A percentile compares a stretch with the other conserved stretches of the same genome.
Conservation (phyloP, 1,140 invertebrate species). For the Cecropterus lyciades region DNA sequence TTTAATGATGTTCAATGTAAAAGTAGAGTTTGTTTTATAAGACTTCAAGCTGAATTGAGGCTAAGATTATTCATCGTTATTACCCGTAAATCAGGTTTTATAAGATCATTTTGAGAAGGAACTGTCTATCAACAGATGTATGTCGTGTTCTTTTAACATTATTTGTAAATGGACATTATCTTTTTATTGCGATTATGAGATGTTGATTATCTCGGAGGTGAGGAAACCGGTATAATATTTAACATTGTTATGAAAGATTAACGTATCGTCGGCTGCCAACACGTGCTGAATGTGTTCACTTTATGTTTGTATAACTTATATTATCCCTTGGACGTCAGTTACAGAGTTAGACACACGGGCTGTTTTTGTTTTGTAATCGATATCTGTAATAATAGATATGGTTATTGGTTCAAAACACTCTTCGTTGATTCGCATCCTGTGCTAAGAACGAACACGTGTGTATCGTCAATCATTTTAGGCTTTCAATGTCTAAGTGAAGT, state of each 20-base stretch:
- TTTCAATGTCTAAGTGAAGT: no score
- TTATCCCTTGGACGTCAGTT: slow-evolving; percentile 41
- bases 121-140: no score
- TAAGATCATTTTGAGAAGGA: no score
- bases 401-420: slow-evolving; percentile 14
- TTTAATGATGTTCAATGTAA: no score
- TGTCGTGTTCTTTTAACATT: neutral
- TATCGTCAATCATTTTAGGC: neutral
- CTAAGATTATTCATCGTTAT: no score
- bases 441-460: slow-evolving; percentile 2
- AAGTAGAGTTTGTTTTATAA: no score
- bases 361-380: slow-evolving; percentile 22
- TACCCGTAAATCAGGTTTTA: no score
- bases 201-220: slow-evolving; percentile 45
- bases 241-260: slow-evolving; percentile 70
- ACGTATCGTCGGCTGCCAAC: slow-evolving; percentile 61
- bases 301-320: slow-evolving; percentile 43
- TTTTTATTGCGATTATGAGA: slow-evolving; percentile 46
- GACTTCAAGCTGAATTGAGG: no score
- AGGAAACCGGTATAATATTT: slow-evolving; percentile 54
- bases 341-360: slow-evolving; percentile 17
- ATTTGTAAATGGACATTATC: slow-evolving; percentile 41
- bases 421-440: slow-evolving; percentile 10
- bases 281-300: slow-evolving; percentile 59
- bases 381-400: slow-evolving; percentile 16